A percentile compares a stretch with the other conserved stretches of the same genome.
Evolutionary conservation across 2,888 invertebrate species (phyloP).

Genomic region (Kryphioiulus occultus): DNA sequence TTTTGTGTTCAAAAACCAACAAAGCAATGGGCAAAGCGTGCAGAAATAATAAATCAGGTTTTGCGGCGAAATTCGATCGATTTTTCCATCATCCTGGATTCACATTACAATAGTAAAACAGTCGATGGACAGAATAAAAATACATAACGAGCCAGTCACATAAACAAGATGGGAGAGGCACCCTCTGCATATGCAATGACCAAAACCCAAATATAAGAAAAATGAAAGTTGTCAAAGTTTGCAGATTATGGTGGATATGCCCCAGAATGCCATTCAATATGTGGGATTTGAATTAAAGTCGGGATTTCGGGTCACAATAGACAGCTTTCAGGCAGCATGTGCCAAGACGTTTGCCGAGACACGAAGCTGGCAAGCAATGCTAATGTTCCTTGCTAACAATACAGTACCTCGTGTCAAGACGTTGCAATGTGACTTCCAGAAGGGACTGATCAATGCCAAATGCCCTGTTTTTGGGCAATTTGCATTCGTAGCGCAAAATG

Average conservation of each 20-base stretch:
- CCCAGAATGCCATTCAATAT: not conserved
- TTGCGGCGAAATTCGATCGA: not conserved
- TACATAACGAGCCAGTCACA: not conserved
- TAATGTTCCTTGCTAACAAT: not conserved
- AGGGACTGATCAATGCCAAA: not conserved
- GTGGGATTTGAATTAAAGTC: not conserved
- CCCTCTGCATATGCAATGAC: not conserved
- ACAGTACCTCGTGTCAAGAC: not conserved
- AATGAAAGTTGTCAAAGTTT: not conserved
- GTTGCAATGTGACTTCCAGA: not conserved
- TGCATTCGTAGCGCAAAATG: not conserved
- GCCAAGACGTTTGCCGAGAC: not conserved
- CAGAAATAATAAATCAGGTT: not conserved
- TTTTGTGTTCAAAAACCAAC: not conserved
- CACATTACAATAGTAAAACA: constrained; percentile 18
- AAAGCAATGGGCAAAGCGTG: not conserved
- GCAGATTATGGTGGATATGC: not conserved
- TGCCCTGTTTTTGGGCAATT: not conserved
- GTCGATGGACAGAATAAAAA: not conserved
- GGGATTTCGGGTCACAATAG: not conserved
- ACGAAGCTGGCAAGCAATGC: not conserved
- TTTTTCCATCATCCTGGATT: not conserved
- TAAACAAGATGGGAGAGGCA: not conserved
- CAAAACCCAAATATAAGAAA: too few species aligned
- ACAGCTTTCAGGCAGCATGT: not conserved